Evolutionary conservation across 2,888 invertebrate species (phyloP).

Genomic region (Leuctra nigra): DNA sequence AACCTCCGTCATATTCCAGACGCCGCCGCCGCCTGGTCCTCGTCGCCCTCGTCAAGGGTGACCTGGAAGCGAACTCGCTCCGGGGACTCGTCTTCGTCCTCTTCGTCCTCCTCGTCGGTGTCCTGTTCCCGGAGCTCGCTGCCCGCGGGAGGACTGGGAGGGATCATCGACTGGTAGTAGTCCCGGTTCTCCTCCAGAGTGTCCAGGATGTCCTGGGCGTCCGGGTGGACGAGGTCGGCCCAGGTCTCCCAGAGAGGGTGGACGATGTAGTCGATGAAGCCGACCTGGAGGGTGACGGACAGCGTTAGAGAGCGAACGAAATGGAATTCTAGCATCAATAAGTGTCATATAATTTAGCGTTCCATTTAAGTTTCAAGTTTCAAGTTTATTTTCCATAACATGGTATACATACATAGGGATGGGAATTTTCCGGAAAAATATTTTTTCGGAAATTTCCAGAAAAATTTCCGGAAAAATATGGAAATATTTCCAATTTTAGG

Average conservation of each 20-base stretch:
- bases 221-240: conserved; percentile 98
- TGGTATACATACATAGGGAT: no score
- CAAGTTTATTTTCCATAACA: no score
- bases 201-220: conserved; percentile 96
- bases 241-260: conserved; percentile 99
- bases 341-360: no score
- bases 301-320: not conserved
- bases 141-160: conserved; percentile 76
- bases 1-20: conserved; percentile 91
- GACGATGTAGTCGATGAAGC: conserved; percentile 99
- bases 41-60: conserved; percentile 80
- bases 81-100: conserved; percentile 17
- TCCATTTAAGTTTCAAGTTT: no score
- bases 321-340: not conserved
- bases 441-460: no score
- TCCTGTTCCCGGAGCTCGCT: conserved; percentile 31
- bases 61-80: conserved; percentile 58
- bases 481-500: no score
- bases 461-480: no score
- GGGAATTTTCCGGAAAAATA: no score
- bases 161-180: conserved; percentile 94
- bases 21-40: conserved; percentile 43
- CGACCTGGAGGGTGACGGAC: conserved; percentile 68
- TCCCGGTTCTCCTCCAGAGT: conserved; percentile 97
- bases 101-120: conserved; percentile 36